Evolutionary conservation across 2,797 vertebrate species (phyloP), one percentile per base, ranked within the genome.

Genomic region (Ptychobarbus kaznakovi): DNA sequence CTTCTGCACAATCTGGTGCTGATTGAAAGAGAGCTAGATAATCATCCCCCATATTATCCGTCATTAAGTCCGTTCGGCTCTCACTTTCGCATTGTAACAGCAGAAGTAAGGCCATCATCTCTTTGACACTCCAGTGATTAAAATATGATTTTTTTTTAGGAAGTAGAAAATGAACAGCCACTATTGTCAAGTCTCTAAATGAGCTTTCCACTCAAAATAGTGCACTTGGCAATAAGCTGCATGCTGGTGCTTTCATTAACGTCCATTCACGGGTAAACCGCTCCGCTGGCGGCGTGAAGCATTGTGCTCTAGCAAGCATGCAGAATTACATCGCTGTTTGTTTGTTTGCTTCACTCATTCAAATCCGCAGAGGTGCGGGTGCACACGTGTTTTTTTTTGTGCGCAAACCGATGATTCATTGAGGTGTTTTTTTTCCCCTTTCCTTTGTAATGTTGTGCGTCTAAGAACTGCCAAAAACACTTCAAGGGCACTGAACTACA

Each of bases 11-110:
- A 95, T 92, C 90, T 87, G 88, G 78, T 81, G 9, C 94, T 95
- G 94, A 95, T 94, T 94, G 93, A 94, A 94, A 94, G 93, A 92
- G 91, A 89, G 91, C 81, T 83, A 86, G 92, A 94, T 94, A 95
- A 95, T 95, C 86, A 83, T 90, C 92, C 94, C 92, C 93, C 94
- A 94, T 92, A 87, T 86, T 91, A 92, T 90, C 91, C 93, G 92
- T 68, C 63, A 94, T 94, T 91, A 93, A 93, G 92, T 91, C 66
- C 4, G 42, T 61, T 83, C 58, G 28, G 69, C 79, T 72, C 53
- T 65, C 28, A 35, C 70, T 83, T 25, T 70, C 40, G 6, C 76
- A 84, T 89, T 90, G 89, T 91, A 91, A 87, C 87, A 77, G 46
- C 85, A 88, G 84, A 93, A 93, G 94, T 93, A 89, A 93, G 86